These are phyloP conservation scores for Cheilosia variabilis DNA, from an alignment of 2,888 invertebrate species.

Conservation along the genomic window DNA sequence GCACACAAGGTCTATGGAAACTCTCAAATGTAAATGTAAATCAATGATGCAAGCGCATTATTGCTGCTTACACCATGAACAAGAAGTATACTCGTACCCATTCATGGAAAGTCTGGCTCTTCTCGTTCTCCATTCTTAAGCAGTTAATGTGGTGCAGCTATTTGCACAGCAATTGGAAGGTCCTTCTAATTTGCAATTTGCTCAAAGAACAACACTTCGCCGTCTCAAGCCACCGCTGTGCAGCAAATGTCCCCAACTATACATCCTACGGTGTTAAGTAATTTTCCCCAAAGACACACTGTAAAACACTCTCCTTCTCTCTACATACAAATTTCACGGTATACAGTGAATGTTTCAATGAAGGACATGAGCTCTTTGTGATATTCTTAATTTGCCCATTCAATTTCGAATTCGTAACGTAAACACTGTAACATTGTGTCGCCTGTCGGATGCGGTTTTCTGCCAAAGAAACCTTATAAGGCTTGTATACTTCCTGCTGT, in stretches of 20 bases:
- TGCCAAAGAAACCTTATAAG: conserved; percentile 44
- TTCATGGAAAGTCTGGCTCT: conserved; percentile 16
- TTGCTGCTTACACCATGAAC: background rate
- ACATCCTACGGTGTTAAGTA: conserved; percentile 26
- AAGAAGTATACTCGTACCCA: background rate
- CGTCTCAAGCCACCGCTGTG: background rate
- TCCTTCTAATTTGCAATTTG: conserved; percentile 59
- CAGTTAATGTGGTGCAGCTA: conserved; percentile 53
- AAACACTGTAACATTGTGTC: conserved; percentile 66
- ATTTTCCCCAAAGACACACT: conserved; percentile 38
- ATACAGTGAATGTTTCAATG: conserved; percentile 32
- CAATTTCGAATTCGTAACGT: conserved; percentile 69
- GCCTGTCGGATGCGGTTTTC: conserved; percentile 62
- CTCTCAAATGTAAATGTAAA: too few relatives aligned
- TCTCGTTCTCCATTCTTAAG: conserved; percentile 35
- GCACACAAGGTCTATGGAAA: too few relatives aligned
- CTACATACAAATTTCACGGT: too few relatives aligned
- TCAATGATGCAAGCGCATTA: too few relatives aligned
- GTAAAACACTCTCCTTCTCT: background rate
- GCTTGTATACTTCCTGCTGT: conserved; percentile 26
- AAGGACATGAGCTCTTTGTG: conserved; percentile 66
- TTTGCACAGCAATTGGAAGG: conserved; percentile 61
- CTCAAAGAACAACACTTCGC: conserved; percentile 51
- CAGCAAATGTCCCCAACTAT: background rate
- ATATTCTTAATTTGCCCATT: conserved; percentile 71